Evolutionary conservation across 2,113 vertebrate genomes (phyloP), one percentile per base, ranked within the genome.

Genomic region (Proterorhinus semilunaris): DNA sequence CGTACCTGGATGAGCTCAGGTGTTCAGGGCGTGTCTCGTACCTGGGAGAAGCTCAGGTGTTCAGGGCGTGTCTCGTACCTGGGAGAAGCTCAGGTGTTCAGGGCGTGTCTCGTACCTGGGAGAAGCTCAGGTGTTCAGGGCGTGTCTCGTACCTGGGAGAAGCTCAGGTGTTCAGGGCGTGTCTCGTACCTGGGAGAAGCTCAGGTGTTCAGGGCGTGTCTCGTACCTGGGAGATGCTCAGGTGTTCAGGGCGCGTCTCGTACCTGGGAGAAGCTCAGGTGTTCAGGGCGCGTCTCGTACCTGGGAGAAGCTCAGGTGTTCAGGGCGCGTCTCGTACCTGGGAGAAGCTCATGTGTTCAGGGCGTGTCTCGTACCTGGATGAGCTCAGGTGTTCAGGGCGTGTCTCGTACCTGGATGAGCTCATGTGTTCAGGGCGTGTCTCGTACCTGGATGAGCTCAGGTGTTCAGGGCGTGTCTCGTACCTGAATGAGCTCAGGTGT

Each of bases 191-290:
- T 58, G 55, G 10, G 51, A 53, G 51, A 53, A 49, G 51, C 16
- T 16, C 5, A 53, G 15, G n/a, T 8, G 27, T 42, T n/a, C 58
- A 99, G 95, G 85, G 96, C 92, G 80, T 99, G n/a, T n/a, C n/a
- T n/a, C 0, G 44, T 1, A 98, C 98, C 97, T 99, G 98, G 16
- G 98, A 99, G 91, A 98, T 98, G 90, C 96, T 98, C 42, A 99
- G 94, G 80, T 99, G 96, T 1, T 1, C 27, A 13, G 61, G 16
- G 52, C n/a, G n/a, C n/a, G n/a, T n/a, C n/a, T n/a, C 54, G 42
- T 62, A 59, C 6, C 15, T 36, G 52, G 15, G 47, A 13, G 12
- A 11, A 11, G 3, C n/a, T n/a, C n/a, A n/a, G n/a, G n/a, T n/a
- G n/a, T n/a, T n/a, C n/a, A n/a, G n/a, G n/a, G n/a, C n/a, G n/a